A percentile compares a stretch with the other conserved stretches of the same genome.
phyloP scores from a whole-genome alignment of 2,113 vertebrate species.

The Saimiri boliviensis region DNA sequence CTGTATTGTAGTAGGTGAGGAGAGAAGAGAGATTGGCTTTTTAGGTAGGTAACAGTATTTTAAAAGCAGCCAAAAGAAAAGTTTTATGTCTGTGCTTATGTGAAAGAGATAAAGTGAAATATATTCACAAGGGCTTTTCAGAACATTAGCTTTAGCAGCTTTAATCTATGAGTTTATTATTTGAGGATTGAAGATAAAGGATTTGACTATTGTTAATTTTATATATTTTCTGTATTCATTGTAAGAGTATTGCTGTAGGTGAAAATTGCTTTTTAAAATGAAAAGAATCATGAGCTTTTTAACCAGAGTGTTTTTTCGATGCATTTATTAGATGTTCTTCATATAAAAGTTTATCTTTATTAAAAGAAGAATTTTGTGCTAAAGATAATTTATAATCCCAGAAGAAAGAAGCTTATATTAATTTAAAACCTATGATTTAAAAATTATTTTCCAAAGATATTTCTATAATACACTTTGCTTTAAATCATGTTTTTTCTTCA shows the following conservation, averaged over 20 bases:
- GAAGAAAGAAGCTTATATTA: slow-evolving; percentile 12
- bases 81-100: not conserved
- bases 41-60: not conserved
- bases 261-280: slow-evolving; percentile 47
- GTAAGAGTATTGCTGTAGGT: not conserved
- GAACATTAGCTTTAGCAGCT: not conserved
- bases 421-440: slow-evolving; percentile 5
- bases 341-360: slow-evolving; percentile 26
- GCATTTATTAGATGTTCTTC: slow-evolving; percentile 10
- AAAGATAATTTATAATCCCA: not conserved
- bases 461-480: not conserved
- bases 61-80: not conserved
- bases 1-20: not conserved
- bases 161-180: slow-evolving; percentile 28
- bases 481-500: not conserved
- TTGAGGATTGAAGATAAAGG: slow-evolving; percentile 18
- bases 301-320: not conserved
- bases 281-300: slow-evolving; percentile 13
- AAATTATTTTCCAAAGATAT: slow-evolving; percentile 21
- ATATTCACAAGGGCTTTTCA: not conserved
- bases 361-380: slow-evolving; percentile 21
- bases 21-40: not conserved
- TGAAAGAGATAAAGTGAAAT: slow-evolving; percentile 16
- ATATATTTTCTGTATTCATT: not conserved
- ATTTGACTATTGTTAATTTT: slow-evolving; percentile 39